Evolutionary conservation across 2,113 vertebrate genomes (phyloP).

Genomic region (Rostratula benghalensis): DNA sequence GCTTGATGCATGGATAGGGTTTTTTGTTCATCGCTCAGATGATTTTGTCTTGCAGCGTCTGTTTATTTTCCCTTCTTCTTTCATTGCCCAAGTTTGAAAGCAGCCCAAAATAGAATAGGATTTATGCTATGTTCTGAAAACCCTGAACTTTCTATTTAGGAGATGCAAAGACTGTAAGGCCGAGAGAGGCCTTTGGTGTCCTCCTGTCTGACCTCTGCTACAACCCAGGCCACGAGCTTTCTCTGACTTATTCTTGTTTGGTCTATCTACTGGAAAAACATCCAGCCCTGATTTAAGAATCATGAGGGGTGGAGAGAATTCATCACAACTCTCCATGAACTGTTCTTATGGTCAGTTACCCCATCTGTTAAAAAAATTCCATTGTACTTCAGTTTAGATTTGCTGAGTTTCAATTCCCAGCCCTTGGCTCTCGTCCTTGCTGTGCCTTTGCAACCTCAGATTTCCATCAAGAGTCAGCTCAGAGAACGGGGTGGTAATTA

Average conservation of each 20-base stretch:
- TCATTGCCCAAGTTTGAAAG: slow-evolving; percentile 36
- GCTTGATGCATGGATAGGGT: slow-evolving; percentile 25
- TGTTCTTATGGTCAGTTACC: slow-evolving; percentile 54
- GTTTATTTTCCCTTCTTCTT: slow-evolving; percentile 56
- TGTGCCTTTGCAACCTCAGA: neutral
- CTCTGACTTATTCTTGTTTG: slow-evolving; percentile 57
- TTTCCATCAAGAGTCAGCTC: neutral
- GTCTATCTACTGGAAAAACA: slow-evolving; percentile 55
- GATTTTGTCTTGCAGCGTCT: slow-evolving; percentile 37
- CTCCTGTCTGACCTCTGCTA: slow-evolving; percentile 47
- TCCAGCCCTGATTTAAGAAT: slow-evolving; percentile 37
- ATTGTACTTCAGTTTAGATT: neutral
- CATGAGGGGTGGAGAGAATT: neutral
- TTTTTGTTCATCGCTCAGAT: slow-evolving; percentile 46
- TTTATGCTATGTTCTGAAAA: slow-evolving; percentile 21
- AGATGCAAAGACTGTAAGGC: neutral
- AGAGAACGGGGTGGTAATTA: neutral
- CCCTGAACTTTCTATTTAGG: slow-evolving; percentile 36
- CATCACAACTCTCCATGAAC: neutral
- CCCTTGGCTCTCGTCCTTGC: neutral
- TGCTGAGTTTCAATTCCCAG: neutral
- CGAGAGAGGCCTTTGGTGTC: neutral
- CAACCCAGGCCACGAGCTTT: slow-evolving; percentile 41
- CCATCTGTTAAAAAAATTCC: slow-evolving; percentile 48
- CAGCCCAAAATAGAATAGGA: slow-evolving; percentile 47